A percentile compares a stretch with the other conserved stretches of the same genome.
phyloP scores from a whole-genome alignment of 1,140 invertebrate genomes.

The Tenebrio molitor region DNA sequence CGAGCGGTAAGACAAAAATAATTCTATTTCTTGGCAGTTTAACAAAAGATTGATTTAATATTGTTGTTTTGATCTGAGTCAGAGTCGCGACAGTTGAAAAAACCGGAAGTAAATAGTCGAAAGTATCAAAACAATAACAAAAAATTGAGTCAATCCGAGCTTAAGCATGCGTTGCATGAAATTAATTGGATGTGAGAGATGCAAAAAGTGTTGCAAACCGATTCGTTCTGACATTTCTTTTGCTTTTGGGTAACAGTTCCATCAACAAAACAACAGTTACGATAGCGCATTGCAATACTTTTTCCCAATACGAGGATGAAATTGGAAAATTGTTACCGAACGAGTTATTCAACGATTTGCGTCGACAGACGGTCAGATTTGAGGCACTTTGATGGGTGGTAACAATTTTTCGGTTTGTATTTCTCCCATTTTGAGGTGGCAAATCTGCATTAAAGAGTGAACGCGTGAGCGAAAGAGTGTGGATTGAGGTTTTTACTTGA shows the following conservation, averaged over 20 bases:
- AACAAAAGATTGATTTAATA: conserved; percentile 61
- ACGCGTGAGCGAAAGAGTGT: conserved; percentile 52
- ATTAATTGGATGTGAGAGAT: conserved; percentile 51
- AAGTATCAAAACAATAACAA: conserved; percentile 46
- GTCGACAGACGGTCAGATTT: too few species aligned
- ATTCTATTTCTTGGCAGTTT: conserved; percentile 58
- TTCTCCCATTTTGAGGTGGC: conserved; percentile 42
- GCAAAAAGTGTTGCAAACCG: conserved; percentile 37
- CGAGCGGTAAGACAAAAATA: conserved; percentile 64
- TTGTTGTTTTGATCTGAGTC: conserved; percentile 59
- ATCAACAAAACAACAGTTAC: too few species aligned
- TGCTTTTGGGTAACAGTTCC: too few species aligned
- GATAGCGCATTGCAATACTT: conserved; percentile 47
- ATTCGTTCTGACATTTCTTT: too few species aligned
- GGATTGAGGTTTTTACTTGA: conserved; percentile 62
- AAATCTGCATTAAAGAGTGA: conserved; percentile 59
- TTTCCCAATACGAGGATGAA: conserved; percentile 44
- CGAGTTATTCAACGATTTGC: too few species aligned
- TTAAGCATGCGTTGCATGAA: conserved; percentile 59
- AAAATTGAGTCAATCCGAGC: conserved; percentile 54
- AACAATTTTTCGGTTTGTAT: conserved; percentile 49
- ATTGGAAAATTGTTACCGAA: conserved; percentile 50
- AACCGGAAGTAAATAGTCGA: conserved; percentile 35
- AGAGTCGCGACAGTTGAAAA: not conserved
- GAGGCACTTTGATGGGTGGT: too few species aligned